phyloP scores from a whole-genome alignment of 2,797 vertebrate species.

The Ibycter americanus region DNA sequence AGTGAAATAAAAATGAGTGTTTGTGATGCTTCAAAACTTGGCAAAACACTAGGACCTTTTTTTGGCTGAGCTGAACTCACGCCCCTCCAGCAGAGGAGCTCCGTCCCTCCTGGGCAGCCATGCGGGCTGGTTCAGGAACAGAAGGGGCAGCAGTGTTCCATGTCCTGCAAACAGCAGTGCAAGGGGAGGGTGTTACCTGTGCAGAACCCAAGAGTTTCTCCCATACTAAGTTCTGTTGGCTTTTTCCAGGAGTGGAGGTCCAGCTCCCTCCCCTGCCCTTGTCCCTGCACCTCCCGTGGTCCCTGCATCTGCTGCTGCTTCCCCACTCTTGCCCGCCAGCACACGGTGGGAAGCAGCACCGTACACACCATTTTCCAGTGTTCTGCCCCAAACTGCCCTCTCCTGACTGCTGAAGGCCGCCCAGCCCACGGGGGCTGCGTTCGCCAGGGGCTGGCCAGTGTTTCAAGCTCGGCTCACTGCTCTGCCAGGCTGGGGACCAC shows the following conservation, averaged over 20 bases:
- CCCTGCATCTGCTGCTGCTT: not conserved
- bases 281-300: not conserved
- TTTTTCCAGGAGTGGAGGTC: not conserved
- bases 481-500: not conserved
- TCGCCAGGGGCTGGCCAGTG: not conserved
- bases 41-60: not conserved
- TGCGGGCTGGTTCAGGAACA: not conserved
- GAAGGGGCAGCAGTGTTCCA: not conserved
- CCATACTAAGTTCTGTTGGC: not conserved
- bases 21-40: not conserved
- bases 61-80: not conserved
- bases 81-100: not conserved
- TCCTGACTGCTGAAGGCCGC: not conserved
- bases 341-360: not conserved
- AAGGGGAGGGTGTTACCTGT: not conserved
- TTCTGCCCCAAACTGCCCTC: not conserved
- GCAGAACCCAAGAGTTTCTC: not conserved
- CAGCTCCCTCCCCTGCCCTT: not conserved
- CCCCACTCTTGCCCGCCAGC: not conserved
- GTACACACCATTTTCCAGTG: rapidly evolving
- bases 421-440: rapidly evolving
- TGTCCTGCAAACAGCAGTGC: rapidly evolving
- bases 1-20: rapidly evolving
- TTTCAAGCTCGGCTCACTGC: not conserved
- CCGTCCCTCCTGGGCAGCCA: not conserved